Conservation (phyloP, 2,888 invertebrate species). For the Linnaemya tessellans region DNA sequence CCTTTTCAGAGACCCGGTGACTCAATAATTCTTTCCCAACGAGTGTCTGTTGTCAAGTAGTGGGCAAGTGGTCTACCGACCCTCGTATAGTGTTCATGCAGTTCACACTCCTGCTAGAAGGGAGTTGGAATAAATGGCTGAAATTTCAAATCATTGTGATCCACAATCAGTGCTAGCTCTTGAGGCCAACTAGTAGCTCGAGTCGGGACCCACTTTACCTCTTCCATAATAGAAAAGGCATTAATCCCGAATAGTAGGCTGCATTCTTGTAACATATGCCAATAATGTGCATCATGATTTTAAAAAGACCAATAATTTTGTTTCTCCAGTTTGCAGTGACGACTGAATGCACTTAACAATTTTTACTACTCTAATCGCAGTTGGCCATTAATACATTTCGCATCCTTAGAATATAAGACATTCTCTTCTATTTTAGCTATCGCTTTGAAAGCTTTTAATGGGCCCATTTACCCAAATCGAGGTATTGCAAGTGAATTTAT, state of each 20-base stretch:
- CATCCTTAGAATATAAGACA: background rate
- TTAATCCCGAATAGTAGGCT: background rate
- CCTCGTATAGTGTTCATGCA: too few species aligned
- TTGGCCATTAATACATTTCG: constrained; percentile 46
- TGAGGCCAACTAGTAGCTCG: too few species aligned
- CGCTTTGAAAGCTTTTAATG: constrained; percentile 60
- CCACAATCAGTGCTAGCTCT: too few species aligned
- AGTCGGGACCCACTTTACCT: too few species aligned
- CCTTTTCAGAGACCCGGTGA: too few species aligned
- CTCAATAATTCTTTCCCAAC: too few species aligned
- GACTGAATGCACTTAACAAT: constrained; percentile 16
- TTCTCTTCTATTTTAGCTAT: constrained; percentile 17
- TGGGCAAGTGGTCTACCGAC: too few species aligned
- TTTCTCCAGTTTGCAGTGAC: background rate
- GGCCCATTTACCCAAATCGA: constrained; percentile 58
- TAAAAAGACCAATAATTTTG: background rate
- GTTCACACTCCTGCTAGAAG: too few species aligned
- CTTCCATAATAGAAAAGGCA: background rate
- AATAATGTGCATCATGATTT: background rate
- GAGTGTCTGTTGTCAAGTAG: too few species aligned
- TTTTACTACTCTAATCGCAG: constrained; percentile 54
- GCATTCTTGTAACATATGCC: background rate
- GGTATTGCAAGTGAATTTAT: constrained; percentile 31
- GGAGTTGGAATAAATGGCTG: too few species aligned
- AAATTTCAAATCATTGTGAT: too few species aligned